Evolutionary conservation across 1,140 invertebrate genomes (phyloP).

Genomic region (Danaus melanippus): DNA sequence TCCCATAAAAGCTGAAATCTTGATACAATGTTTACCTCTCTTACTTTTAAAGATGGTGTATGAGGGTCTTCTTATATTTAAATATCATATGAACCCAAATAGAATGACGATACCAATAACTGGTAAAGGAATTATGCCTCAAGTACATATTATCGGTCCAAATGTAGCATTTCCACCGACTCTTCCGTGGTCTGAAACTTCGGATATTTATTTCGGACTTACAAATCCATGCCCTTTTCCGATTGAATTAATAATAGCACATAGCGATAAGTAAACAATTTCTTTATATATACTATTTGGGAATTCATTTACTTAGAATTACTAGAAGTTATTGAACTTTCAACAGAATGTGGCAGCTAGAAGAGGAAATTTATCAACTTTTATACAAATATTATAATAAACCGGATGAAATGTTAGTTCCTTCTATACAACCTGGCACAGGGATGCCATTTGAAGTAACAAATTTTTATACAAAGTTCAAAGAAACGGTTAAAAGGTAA

Average conservation of each 20-base stretch:
- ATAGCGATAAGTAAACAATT: constrained; percentile 50
- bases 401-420: constrained; percentile 55
- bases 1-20: constrained; percentile 1
- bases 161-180: constrained; percentile 50
- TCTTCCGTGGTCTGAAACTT: constrained; percentile 53
- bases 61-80: constrained; percentile 52
- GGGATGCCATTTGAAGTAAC: constrained; percentile 43
- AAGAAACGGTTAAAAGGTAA: constrained; percentile 44
- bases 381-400: constrained; percentile 57
- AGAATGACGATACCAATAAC: constrained; percentile 50
- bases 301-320: constrained; percentile 8
- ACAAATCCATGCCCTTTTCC: constrained; percentile 63
- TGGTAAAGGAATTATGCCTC: constrained; percentile 51
- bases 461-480: constrained; percentile 40
- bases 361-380: constrained; percentile 54
- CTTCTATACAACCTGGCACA: constrained; percentile 41
- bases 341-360: constrained; percentile 55
- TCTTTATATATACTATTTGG: neutral
- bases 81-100: constrained; percentile 64
- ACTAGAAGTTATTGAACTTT: constrained; percentile 3
- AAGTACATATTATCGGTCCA: constrained; percentile 53
- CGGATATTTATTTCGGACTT: constrained; percentile 53
- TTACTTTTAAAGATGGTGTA: constrained; percentile 41
- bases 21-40: constrained; percentile 2
- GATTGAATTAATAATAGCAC: constrained; percentile 58